Evolutionary conservation across 64 coral and sea anemone genomes (phyloP), one percentile per base, ranked within the genome.

Genomic region (Anthopleura sola): DNA sequence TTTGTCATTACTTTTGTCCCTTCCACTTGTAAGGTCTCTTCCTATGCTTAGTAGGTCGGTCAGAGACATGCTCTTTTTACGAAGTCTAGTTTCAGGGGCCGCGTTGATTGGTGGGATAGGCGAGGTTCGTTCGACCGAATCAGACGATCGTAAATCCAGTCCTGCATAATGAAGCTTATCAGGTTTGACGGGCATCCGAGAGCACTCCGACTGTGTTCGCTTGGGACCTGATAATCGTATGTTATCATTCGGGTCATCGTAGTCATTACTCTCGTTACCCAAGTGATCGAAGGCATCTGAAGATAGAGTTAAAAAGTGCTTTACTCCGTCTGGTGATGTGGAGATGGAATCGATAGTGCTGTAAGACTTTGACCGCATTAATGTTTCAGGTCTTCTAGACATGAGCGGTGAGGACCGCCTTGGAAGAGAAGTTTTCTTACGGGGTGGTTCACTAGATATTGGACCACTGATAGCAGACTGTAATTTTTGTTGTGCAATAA

Each of bases 391-490:
- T 68, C 87, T 77, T 47, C 90, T 68, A 55, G 94, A 90, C 5
- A 89, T 20, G 24, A 97, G 78, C 0, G 94, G 94, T 38, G 94
- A 97, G 14, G 94, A 97, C 66, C 94, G 86, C 54, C 78, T 86
- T 5, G 94, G 94, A 47, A 97, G 80, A 66, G 87, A 86, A 3
- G 55, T 46, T 7, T 60, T 80, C 24, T 86, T 88, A 7, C 60
- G 85, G 9, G 54, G 90, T 9, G 21, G 11, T 33, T 95, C 94
- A 78, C 39, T 48, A 11, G 62, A 46, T 1, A 38, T 82, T 24
- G 90, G 44, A 33, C 44, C 37, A 37, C 78, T 92, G 36, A 95
- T 95, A 16, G 94, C 94, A 15, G 94, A 95, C 84, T 92, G 84
- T 56, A 97, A 68, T 46, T 87, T 90, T 19, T 97, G 83, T 56